Conservation (phyloP, 2,888 invertebrate species). For the Mayetiola destructor region DNA sequence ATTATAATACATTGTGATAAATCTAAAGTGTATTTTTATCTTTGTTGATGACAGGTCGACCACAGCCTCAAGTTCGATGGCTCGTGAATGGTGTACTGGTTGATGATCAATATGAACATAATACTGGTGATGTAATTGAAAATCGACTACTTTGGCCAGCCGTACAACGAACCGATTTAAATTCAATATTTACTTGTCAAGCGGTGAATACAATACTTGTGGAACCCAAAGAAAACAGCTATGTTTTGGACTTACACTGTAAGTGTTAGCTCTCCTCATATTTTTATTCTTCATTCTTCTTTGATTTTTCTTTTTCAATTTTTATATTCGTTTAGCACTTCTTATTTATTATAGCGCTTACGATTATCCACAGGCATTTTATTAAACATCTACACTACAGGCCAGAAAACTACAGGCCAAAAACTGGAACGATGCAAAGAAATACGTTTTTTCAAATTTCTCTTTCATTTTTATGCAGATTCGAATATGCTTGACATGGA, state of each 20-base stretch:
- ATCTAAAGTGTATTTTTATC: too few species aligned
- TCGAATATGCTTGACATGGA: too few species aligned
- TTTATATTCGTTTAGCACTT: background rate
- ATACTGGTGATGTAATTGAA: conserved; percentile 74
- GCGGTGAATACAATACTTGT: conserved; percentile 73
- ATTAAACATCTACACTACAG: too few species aligned
- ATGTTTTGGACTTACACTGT: conserved; percentile 66
- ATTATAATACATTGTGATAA: too few species aligned
- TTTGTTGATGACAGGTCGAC: conserved; percentile 43
- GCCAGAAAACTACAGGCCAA: too few species aligned
- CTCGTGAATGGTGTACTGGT: conserved; percentile 64
- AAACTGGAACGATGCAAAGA: too few species aligned
- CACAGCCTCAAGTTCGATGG: conserved; percentile 62
- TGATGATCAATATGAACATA: conserved; percentile 71
- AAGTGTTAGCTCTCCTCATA: conserved; percentile 36
- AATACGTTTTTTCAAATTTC: too few species aligned
- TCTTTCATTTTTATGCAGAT: too few species aligned
- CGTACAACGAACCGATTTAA: conserved; percentile 62
- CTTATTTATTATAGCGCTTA: background rate
- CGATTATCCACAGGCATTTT: too few species aligned
- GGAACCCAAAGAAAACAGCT: conserved; percentile 60
- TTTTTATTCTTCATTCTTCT: background rate
- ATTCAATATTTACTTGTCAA: conserved; percentile 76
- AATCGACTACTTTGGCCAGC: conserved; percentile 63
- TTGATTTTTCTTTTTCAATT: too few species aligned